Evolutionary conservation across 2,797 vertebrate genomes (phyloP).

Genomic region (Parauchenoglanis punctatus): DNA sequence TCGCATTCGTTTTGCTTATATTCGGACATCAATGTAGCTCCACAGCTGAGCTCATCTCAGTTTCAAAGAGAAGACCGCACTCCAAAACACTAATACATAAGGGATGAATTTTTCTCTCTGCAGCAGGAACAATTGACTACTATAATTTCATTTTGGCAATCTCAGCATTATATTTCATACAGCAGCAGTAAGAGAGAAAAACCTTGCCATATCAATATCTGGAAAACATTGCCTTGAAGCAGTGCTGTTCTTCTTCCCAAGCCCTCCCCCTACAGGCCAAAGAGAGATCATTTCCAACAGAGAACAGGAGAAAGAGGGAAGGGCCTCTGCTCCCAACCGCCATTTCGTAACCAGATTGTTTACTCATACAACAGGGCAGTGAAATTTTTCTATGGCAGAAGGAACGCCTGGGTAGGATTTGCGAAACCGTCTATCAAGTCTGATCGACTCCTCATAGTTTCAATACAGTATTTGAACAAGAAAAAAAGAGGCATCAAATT

Average conservation of each 20-base stretch:
- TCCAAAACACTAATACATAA: background rate
- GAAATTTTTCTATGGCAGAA: slow-evolving; percentile 60
- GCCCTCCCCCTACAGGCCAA: slow-evolving; percentile 85
- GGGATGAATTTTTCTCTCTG: background rate
- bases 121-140: background rate
- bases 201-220: slow-evolving; percentile 11
- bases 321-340: slow-evolving; percentile 81
- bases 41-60: background rate
- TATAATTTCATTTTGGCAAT: background rate
- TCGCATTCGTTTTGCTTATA: background rate
- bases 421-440: slow-evolving; percentile 28
- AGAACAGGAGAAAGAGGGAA: slow-evolving; percentile 67
- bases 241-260: slow-evolving; percentile 54
- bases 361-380: slow-evolving; percentile 77
- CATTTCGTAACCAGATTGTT: slow-evolving; percentile 90
- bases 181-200: background rate
- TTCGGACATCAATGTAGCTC: background rate
- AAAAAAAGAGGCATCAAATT: background rate
- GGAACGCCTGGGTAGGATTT: slow-evolving; percentile 56
- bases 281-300: slow-evolving; percentile 74
- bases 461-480: background rate
- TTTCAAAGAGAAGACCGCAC: background rate
- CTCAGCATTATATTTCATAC: background rate
- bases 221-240: slow-evolving; percentile 38
- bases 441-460: background rate